phyloP scores from a whole-genome alignment of 2,888 invertebrate species.

The Nebria brevicollis region DNA sequence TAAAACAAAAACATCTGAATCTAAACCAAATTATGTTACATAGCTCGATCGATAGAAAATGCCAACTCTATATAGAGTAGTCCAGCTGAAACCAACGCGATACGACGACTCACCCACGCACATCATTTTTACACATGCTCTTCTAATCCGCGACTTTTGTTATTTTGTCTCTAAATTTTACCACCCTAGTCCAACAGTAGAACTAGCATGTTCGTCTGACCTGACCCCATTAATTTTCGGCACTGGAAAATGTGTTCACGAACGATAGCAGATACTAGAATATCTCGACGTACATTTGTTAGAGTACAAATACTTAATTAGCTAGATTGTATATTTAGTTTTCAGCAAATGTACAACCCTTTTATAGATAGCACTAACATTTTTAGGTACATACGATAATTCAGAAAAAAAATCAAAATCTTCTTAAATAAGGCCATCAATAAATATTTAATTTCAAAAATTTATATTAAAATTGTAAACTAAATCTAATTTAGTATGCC shows the following conservation, averaged over 20 bases:
- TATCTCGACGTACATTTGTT: not conserved
- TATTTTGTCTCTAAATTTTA: not conserved
- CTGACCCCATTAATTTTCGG: conserved; percentile 40
- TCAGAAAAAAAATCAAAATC: too few relatives aligned
- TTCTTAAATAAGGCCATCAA: too few relatives aligned
- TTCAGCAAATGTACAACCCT: not conserved
- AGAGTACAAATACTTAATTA: not conserved
- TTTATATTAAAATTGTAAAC: too few relatives aligned
- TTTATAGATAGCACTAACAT: too few relatives aligned
- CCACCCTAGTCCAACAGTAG: not conserved
- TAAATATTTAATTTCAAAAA: too few relatives aligned
- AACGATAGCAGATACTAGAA: conserved; percentile 23
- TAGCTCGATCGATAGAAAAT: not conserved
- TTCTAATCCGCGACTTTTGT: not conserved
- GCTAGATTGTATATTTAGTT: not conserved
- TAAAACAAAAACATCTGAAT: not conserved
- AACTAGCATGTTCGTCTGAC: conserved; percentile 7
- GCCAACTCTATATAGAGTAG: not conserved
- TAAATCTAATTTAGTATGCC: too few relatives aligned
- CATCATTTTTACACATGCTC: not conserved
- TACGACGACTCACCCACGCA: not conserved
- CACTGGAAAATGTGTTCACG: conserved; percentile 18
- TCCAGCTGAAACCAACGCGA: not conserved
- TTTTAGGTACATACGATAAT: too few relatives aligned
- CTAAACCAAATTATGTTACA: not conserved